Evolutionary conservation across 2,113 vertebrate genomes (phyloP).

Genomic region (Pomatorhinus ruficollis): DNA sequence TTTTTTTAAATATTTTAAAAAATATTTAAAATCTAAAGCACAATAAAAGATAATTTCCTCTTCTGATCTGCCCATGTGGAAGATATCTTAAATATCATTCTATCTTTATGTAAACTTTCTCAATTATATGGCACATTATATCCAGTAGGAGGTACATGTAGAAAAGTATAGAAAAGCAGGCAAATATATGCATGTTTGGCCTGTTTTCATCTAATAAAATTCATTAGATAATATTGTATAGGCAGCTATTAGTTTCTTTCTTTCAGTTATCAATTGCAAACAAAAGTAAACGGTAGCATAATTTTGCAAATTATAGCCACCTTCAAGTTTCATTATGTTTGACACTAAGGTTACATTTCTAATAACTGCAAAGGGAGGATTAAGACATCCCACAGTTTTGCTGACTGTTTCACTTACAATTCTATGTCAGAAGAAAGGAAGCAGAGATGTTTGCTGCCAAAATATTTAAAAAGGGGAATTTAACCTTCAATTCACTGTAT

Average conservation of each 20-base stretch:
- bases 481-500: not conserved
- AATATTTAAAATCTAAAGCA: not conserved
- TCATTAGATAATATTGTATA: not conserved
- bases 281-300: not conserved
- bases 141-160: not conserved
- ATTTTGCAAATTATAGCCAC: not conserved
- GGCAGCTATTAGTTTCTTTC: not conserved
- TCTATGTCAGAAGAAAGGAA: not conserved
- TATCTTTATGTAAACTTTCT: not conserved
- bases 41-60: not conserved
- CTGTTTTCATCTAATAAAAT: not conserved
- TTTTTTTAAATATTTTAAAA: not conserved
- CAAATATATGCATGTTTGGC: not conserved
- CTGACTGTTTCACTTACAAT: not conserved
- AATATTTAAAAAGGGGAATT: not conserved
- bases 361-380: not conserved
- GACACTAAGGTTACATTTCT: not conserved
- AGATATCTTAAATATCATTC: not conserved
- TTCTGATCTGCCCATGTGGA: not conserved
- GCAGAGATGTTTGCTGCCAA: not conserved
- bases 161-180: not conserved
- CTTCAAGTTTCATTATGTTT: not conserved
- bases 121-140: not conserved
- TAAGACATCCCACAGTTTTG: not conserved
- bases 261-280: not conserved